A percentile compares a stretch with the other conserved stretches of the same genome.
These are phyloP conservation scores for Bellardia pandia DNA, from an alignment of 2,888 invertebrate genomes.

Conservation along the genomic window DNA sequence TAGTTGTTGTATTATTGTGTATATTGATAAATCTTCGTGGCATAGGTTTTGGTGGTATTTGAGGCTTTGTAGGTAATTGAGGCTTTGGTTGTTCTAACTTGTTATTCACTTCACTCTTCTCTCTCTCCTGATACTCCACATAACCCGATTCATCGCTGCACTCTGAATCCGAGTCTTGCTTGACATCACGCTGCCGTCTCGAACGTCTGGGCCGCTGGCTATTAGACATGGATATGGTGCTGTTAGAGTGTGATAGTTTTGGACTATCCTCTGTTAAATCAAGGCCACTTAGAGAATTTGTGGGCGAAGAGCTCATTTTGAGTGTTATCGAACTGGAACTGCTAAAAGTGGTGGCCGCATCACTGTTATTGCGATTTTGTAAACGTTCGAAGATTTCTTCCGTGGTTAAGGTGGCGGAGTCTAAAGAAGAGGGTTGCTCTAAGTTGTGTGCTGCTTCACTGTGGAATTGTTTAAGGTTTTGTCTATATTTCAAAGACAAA, in stretches of 20 bases:
- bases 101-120: slow-evolving; percentile 43
- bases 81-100: slow-evolving; percentile 70
- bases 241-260: slow-evolving; percentile 46
- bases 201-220: slow-evolving; percentile 69
- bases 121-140: slow-evolving; percentile 87
- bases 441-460: slow-evolving; percentile 15
- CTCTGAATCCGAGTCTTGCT: slow-evolving; percentile 87
- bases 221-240: slow-evolving; percentile 39
- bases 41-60: slow-evolving; percentile 80
- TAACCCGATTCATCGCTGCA: slow-evolving; percentile 96
- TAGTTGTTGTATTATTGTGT: slow-evolving; percentile 52
- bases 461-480: slow-evolving; percentile 58
- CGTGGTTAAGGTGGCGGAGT: slow-evolving; percentile 34
- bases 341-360: slow-evolving; percentile 80
- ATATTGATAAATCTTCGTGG: slow-evolving; percentile 77
- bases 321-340: slow-evolving; percentile 81
- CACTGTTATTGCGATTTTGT: slow-evolving; percentile 78
- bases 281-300: slow-evolving; percentile 72
- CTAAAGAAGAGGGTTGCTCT: slow-evolving; percentile 42
- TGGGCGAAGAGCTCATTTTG: slow-evolving; percentile 78
- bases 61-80: slow-evolving; percentile 74
- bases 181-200: slow-evolving; percentile 60
- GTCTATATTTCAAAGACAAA: slow-evolving; percentile 79
- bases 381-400: slow-evolving; percentile 73
- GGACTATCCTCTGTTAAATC: slow-evolving; percentile 40